Conservation (phyloP, 2,113 vertebrate species). For the Anarrhichthys ocellatus region DNA sequence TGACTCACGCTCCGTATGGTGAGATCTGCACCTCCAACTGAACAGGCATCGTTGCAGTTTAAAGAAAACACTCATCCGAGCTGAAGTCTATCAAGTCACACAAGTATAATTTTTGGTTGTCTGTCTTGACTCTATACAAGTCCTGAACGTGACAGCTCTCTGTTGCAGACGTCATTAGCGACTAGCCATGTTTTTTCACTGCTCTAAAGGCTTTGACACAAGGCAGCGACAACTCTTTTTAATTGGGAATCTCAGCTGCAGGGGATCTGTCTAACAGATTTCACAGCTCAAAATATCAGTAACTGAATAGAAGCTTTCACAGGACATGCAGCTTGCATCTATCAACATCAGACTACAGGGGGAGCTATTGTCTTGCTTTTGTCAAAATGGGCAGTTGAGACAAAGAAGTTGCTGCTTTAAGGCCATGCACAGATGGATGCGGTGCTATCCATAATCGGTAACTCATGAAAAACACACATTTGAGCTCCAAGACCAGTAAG, state of each 20-base stretch:
- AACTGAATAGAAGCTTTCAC: background rate
- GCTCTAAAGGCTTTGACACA: conserved; percentile 22
- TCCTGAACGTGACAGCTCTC: background rate
- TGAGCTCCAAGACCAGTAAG: background rate
- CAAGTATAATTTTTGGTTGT: background rate
- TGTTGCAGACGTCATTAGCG: conserved; percentile 7
- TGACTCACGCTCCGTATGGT: background rate
- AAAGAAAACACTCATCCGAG: background rate
- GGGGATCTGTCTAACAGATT: conserved; percentile 47
- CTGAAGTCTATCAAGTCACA: background rate
- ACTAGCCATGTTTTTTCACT: conserved; percentile 9
- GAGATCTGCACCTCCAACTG: background rate
- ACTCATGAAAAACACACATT: background rate
- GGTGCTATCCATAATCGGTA: background rate
- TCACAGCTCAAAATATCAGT: conserved; percentile 34
- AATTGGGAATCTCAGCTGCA: conserved; percentile 27
- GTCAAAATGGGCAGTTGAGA: background rate
- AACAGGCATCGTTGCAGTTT: background rate
- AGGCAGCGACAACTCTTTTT: conserved; percentile 21
- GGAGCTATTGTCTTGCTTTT: conserved; percentile 56
- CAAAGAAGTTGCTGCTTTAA: background rate
- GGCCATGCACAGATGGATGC: background rate
- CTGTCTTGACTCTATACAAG: background rate
- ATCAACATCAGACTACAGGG: conserved; percentile 25
- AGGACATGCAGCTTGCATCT: conserved; percentile 31